Base-by-base conservation (phyloP, 2,888 invertebrate species). In the Drosophila picticornis region DNA sequence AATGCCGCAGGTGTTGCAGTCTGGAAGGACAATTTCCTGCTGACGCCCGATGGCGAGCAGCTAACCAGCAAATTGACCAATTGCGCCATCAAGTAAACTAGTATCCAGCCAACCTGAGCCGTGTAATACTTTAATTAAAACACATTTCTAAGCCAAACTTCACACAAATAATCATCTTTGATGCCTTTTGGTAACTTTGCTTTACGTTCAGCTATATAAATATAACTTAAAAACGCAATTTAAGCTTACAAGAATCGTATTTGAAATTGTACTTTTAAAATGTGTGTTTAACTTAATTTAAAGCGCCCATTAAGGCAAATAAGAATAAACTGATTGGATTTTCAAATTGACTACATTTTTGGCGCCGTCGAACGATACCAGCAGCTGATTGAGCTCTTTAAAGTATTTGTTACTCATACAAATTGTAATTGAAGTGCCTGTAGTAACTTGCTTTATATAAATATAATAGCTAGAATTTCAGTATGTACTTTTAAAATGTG, bases 21-120 rank as follows among this genome's bases (percentile, higher is more conserved):
- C 61, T 99, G 98, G 98, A 96, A 97, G 93, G 96, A 96, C 31
- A 97, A 96, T 93, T 95, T 95, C 87, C 94, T 98, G 77, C 92
- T 96, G 66, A 94, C 97, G 63, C 93, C 95, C 61, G 94, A 94
- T 81, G 97, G 97, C 34, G 97, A 96, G 76, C 94, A 95, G 88
- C 94, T 98, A 29, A 95, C 94, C 52, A 96, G 96, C 82, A 96
- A 96, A 92, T 94, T 99, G 93, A 96, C 95, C 90, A 96, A 96
- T 93, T 97, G 96, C 79, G 96, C 97, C 32, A 98, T 98, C 78
- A 98, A 97, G 94, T 98, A 87, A 80, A 61, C 16, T 27, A 48
- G 22, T 29, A 58, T 56, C 77, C 90, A 86, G 75, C 48, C 25
- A 62, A 81, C 85, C 90, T 89, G 90, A 90, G 64, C 72, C 75